Base-by-base conservation (phyloP, 2,888 invertebrate genomes). In the Digitonthophagus gazella region DNA sequence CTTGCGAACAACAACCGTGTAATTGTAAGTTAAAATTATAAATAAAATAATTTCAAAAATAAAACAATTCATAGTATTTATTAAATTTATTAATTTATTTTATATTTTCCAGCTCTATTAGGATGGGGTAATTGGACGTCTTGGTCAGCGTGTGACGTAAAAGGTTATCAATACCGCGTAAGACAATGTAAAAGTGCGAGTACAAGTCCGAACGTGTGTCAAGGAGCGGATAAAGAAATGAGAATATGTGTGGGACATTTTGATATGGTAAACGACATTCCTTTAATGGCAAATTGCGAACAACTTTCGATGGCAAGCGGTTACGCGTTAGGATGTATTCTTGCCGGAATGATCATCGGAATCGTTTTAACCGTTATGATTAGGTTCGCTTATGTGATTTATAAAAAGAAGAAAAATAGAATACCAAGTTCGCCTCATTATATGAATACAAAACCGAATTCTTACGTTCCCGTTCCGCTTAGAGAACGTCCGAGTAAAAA, bases 381-480 rank as follows among this genome's bases (percentile, higher is more conserved):
- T n/a, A 15, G 61, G 18, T 20, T 19, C 8, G 61, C 18, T 28
- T 76, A 76, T 63, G 75, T 79, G 67, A 75, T 78, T 63, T 79
- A 79, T 68, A 73, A 79, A 79, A 79, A 79, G 84, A 80, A 78
- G 71, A 83, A 83, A 69, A 86, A 87, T 22, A 85, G 88, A 54
- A 88, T 92, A 2, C 91, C 92, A 0, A 89, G 92, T 57, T 91
- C 92, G 66, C 93, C 93, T 0, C 93, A 92, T 79, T 95, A 93
- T 79, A 92, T 92, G 75, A 89, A 91, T 20, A 86, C 91, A 0
- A 93, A 92, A 78, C 92, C 92, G 78, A 94, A 94, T 80, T 91
- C 93, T 73, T 94, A 94, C 81, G 92, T 93, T 71, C 90, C 93
- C 18, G 90, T 94, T 58, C 94, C 94, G 0, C 84, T 93, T 71